Evolutionary conservation across 2,797 vertebrate species (phyloP).

Genomic region (Cygnus olor): DNA sequence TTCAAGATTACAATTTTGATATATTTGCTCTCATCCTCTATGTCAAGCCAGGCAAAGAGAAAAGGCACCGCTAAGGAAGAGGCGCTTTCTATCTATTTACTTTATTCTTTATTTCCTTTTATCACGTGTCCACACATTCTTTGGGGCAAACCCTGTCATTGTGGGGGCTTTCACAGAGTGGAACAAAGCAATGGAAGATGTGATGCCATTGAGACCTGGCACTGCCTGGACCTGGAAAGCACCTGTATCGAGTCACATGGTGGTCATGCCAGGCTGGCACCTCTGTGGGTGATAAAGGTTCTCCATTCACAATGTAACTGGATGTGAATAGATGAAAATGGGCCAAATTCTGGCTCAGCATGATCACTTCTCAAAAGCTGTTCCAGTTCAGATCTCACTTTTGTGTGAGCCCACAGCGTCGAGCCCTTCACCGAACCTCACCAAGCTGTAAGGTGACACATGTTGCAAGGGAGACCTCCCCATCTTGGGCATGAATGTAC

Average conservation of each 20-base stretch:
- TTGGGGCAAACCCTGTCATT: background rate
- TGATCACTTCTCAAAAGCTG: background rate
- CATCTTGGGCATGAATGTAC: background rate
- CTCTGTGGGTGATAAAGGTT: background rate
- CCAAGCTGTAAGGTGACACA: accelerated
- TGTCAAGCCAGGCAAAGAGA: conserved; percentile 66
- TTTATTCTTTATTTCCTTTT: background rate
- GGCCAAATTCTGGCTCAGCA: background rate
- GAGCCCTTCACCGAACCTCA: accelerated
- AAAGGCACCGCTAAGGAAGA: conserved; percentile 35
- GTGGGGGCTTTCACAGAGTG: background rate
- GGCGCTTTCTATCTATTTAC: background rate
- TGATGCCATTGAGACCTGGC: background rate
- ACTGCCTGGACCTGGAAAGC: background rate
- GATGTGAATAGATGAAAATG: accelerated
- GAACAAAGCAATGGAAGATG: background rate
- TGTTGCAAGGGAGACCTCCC: background rate
- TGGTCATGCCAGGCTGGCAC: background rate
- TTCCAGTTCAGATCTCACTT: background rate
- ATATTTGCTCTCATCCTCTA: conserved; percentile 74
- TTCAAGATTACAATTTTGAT: conserved; percentile 77
- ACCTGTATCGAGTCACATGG: accelerated
- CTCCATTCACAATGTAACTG: background rate
- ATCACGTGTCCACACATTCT: background rate
- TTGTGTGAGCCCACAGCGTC: too few species aligned